A percentile compares a stretch with the other conserved stretches of the same genome.
phyloP scores from a whole-genome alignment of 53 echinoderm and acorn worm species.

The Holothuria scabra region DNA sequence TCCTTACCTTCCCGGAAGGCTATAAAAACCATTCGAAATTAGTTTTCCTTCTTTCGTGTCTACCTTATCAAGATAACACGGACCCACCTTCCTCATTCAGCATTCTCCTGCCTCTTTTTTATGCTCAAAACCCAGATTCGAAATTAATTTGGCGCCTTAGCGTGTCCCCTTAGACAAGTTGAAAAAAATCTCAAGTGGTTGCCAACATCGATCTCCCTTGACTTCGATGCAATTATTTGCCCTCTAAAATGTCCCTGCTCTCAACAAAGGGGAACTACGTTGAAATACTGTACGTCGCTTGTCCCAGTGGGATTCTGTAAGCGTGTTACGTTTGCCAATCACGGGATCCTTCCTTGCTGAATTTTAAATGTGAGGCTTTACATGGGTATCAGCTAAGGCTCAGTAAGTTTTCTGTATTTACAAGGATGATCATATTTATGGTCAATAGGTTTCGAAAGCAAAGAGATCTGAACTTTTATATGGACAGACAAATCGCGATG shows the following conservation, averaged over 20 bases:
- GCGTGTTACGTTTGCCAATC: slow-evolving; percentile 11
- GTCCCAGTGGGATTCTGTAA: slow-evolving; percentile 24
- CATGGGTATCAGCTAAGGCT: background rate
- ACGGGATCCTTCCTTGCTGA: slow-evolving; percentile 15
- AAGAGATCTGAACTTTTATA: no score
- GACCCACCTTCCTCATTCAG: no score
- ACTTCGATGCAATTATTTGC: slow-evolving; percentile 41
- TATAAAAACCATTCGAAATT: no score
- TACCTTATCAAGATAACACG: no score
- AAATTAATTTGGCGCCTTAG: slow-evolving; percentile 30
- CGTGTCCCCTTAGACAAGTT: background rate
- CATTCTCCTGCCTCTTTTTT: no score
- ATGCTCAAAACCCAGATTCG: background rate
- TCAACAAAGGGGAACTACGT: slow-evolving; percentile 7
- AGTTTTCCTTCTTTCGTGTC: no score
- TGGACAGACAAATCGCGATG: no score
- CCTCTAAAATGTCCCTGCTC: slow-evolving; percentile 36
- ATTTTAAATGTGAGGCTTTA: slow-evolving; percentile 41
- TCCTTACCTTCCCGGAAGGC: no score
- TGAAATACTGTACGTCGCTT: slow-evolving; percentile 30
- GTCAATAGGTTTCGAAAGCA: background rate
- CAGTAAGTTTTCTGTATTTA: background rate
- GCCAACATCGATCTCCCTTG: slow-evolving; percentile 24
- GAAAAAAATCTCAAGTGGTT: background rate
- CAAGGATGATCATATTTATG: slow-evolving; percentile 1